A percentile compares a stretch with the other conserved stretches of the same genome.
phyloP scores from a whole-genome alignment of 2,888 invertebrate genomes.

The Yponomeuta cagnagella region DNA sequence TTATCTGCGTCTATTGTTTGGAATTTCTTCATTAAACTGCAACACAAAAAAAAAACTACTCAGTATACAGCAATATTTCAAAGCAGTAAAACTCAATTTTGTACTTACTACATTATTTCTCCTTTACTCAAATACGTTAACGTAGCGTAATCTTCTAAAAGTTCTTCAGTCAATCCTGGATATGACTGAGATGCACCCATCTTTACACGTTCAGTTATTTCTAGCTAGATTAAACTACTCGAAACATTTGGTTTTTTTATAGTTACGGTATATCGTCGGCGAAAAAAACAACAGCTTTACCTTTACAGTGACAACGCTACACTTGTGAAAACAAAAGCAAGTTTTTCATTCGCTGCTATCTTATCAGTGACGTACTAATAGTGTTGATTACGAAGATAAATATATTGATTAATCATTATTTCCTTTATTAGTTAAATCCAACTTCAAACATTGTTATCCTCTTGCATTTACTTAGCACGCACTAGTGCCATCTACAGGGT shows the following conservation, averaged over 20 bases:
- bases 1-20: constrained; percentile 62
- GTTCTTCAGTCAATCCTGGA: constrained; percentile 70
- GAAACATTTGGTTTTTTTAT: not conserved
- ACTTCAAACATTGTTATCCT: constrained; percentile 2
- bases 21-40: constrained; percentile 76
- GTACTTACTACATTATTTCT: constrained; percentile 79
- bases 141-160: constrained; percentile 75
- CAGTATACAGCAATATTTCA: not conserved
- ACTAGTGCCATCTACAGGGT: no score
- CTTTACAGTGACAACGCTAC: not conserved
- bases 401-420: not conserved
- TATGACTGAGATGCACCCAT: constrained; percentile 71
- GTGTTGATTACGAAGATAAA: not conserved
- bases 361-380: constrained; percentile 21
- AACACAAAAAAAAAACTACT: constrained; percentile 24
- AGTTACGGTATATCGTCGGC: no score
- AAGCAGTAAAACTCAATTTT: not conserved
- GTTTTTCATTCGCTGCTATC: constrained; percentile 19
- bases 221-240: not conserved
- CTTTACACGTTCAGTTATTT: constrained; percentile 18
- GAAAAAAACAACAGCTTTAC: not conserved
- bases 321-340: constrained; percentile 16
- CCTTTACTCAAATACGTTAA: constrained; percentile 78
- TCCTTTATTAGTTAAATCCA: not conserved
- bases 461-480: no score